Evolutionary conservation across 92 coral and sea anemone species (phyloP), one percentile per base, ranked within the genome.

Genomic region (Plumapathes pennacea): DNA sequence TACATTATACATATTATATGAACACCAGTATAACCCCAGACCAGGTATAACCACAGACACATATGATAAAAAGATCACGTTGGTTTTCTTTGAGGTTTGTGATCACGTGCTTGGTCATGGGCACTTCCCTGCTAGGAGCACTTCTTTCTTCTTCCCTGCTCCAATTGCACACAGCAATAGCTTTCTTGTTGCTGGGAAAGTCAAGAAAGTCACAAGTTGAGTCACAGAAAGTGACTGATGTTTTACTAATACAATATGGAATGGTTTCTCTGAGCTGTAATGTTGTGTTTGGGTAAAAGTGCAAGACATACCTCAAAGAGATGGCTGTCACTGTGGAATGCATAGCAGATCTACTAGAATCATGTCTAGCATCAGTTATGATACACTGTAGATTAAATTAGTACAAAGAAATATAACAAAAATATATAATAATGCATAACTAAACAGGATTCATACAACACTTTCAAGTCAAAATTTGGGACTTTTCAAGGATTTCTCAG

Each of bases 101-200:
- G 10, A 68, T 56, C 33, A 68, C 28, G 20, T 68, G 46, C 57
- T 68, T 68, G 0, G 76, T 68, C 76, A 56, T 68, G 4, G 76
- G 57, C 3, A 56, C 65, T 13, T 68, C 66, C 37, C 76, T 44
- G 32, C 65, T 44, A n/a, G 62, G 64, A 24, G 76, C 76, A 68
- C 76, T 68, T 17, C 64, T 46, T 18, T 42, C 36, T 29, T 68
- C 25, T 6, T 26, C 54, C 8, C 62, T 37, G 3, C 46, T 42
- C 76, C 66, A 55, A 26, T 45, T 54, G 43, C 53, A 29, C 0
- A 57, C 62, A 29, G 55, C 28, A 15, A 68, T 45, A 14, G 46
- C 46, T 46, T 68, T 55, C 33, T 68, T 68, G 46, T 67, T 67
- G 14, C 75, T 67, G 56, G 10, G 28, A 34, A 32, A 1, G 22